Conservation (phyloP, 2,113 vertebrate species). For the Anas platyrhynchos region DNA sequence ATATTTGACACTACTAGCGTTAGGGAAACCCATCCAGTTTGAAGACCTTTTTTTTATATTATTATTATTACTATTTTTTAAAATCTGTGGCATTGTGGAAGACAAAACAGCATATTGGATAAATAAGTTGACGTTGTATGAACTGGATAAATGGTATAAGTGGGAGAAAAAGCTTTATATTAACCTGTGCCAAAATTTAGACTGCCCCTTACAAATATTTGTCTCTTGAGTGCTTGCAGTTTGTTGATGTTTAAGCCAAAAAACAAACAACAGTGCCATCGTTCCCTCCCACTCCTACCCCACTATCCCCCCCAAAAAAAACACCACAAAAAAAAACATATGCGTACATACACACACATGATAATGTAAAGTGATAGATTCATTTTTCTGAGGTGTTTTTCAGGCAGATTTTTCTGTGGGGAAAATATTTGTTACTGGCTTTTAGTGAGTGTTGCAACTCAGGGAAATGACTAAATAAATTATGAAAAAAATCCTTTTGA, state of each 20-base stretch:
- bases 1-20: background rate
- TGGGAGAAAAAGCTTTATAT: background rate
- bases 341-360: background rate
- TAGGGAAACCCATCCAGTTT: background rate
- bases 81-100: background rate
- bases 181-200: background rate
- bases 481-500: background rate
- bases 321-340: background rate
- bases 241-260: background rate
- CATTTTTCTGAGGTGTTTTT: background rate
- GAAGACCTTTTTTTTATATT: background rate
- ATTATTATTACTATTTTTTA: background rate
- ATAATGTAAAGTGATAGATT: background rate
- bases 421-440: background rate
- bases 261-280: background rate
- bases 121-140: background rate
- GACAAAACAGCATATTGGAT: background rate
- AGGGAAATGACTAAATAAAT: background rate
- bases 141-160: background rate
- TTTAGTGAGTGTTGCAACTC: background rate
- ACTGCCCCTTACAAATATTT: background rate
- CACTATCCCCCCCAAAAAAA: no score
- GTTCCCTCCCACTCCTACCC: no score
- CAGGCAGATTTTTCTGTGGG: background rate
- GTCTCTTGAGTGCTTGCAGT: background rate